Base-by-base conservation (phyloP, 2,888 invertebrate genomes). In the Liopterus haemorrhoidalis region DNA sequence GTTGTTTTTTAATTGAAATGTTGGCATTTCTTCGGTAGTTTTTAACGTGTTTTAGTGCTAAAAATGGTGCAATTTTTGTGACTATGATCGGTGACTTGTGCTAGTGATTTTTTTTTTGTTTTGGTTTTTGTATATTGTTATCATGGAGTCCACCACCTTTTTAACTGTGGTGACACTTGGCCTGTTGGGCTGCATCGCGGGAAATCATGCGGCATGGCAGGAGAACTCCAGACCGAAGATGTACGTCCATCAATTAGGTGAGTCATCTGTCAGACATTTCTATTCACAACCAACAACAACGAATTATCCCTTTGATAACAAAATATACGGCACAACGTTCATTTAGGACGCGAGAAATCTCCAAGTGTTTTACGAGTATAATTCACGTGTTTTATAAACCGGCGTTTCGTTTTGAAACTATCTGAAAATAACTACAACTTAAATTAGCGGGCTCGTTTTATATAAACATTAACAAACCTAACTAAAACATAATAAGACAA, bases 171-270 rank as follows among this genome's bases (percentile, higher is more conserved):
- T 36, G 30, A 18, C 18, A 31, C 53, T 54, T 65, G 60, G 53
- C 73, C 62, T 19, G 16, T 64, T 61, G 70, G 70, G 46, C 58
- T 55, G n/a, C 39, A 47, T 59, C 45, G 59, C 56, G 54, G 60
- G 63, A 52, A 67, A 67, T 53, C 57, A 72, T 65, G 74, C 79
- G 64, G 83, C 85, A 63, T 89, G 89, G 89, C 89, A 89, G 80
- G 89, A 89, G 72, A 89, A 89, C 72, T 82, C 87, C 70, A 78
- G 88, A 74, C 89, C 89, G 65, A 89, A 89, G 80, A 85, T 89
- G 81, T 87, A 85, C 77, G 88, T 88, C 69, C 45, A 45, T 45
- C 85, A 88, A 79, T 76, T 88, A 80, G 89, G 89, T 89, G 71
- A 84, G 87, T 79, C 54, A 56, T 55, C 22, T 38, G 22, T 35